Conservation (phyloP, 2,113 vertebrate species). For the Pionites leucogaster region DNA sequence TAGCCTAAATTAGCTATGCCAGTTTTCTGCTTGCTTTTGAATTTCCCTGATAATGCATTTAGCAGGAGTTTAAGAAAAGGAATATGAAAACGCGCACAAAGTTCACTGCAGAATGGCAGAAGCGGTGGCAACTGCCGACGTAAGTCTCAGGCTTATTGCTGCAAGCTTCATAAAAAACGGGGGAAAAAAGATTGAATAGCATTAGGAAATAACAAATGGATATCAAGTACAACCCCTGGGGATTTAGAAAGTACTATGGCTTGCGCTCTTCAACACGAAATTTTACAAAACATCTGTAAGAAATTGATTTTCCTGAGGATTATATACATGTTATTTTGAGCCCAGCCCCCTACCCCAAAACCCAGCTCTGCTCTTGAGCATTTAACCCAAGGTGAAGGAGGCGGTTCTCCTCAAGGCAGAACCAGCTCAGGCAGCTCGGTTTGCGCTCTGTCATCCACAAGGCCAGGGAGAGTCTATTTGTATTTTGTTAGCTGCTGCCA, state of each 20-base stretch:
- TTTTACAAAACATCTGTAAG: constrained; percentile 37
- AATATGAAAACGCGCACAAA: constrained; percentile 54
- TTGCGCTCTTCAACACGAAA: background rate
- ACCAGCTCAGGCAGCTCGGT: background rate
- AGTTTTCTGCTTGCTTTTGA: constrained; percentile 81
- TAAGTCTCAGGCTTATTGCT: background rate
- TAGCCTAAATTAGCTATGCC: constrained; percentile 81
- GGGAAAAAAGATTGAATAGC: background rate
- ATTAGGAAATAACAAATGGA: constrained; percentile 63
- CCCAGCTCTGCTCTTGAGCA: background rate
- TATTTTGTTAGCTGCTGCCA: background rate
- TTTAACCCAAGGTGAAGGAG: constrained; percentile 40
- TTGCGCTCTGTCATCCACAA: background rate
- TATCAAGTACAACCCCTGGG: constrained; percentile 43
- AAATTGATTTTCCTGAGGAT: constrained; percentile 53
- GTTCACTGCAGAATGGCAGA: constrained; percentile 33
- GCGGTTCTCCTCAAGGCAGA: background rate
- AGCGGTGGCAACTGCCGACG: background rate
- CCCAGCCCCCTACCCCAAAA: background rate
- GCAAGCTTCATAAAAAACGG: background rate
- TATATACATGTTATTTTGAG: constrained; percentile 12
- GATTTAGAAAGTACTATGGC: background rate
- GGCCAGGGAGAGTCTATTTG: background rate
- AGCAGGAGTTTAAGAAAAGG: constrained; percentile 55
- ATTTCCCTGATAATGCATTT: constrained; percentile 74